Evolutionary conservation across 2,888 invertebrate genomes (phyloP).

Genomic region (Thalpophila matura): DNA sequence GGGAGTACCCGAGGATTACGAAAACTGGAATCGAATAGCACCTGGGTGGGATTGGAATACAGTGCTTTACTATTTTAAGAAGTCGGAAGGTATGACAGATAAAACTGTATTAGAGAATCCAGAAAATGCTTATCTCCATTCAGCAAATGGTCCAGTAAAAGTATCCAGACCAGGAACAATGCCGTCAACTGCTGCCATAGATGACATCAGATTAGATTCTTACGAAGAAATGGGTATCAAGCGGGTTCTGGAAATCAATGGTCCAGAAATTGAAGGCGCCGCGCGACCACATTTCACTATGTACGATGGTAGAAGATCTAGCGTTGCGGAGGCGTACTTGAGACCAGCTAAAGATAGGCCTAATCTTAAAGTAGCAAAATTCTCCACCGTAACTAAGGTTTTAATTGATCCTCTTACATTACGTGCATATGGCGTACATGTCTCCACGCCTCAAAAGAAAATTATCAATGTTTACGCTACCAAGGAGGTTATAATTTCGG

Average conservation of each 20-base stretch:
- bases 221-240: slow-evolving; percentile 75
- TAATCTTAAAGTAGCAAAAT: slow-evolving; percentile 79
- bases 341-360: slow-evolving; percentile 69
- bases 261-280: slow-evolving; percentile 68
- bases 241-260: slow-evolving; percentile 72
- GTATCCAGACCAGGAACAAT: slow-evolving; percentile 70
- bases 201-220: slow-evolving; percentile 68
- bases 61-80: slow-evolving; percentile 74
- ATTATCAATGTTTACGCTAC: slow-evolving; percentile 71
- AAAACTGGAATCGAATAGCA: slow-evolving; percentile 70
- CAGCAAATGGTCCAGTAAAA: slow-evolving; percentile 73
- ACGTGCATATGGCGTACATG: slow-evolving; percentile 76
- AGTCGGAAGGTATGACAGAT: slow-evolving; percentile 77
- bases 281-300: slow-evolving; percentile 74
- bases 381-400: slow-evolving; percentile 76
- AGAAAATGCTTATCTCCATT: slow-evolving; percentile 69
- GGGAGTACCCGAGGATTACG: slow-evolving; percentile 74
- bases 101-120: slow-evolving; percentile 64
- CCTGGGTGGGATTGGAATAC: slow-evolving; percentile 77
- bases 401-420: slow-evolving; percentile 71
- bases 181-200: slow-evolving; percentile 61
- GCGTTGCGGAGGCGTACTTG: slow-evolving; percentile 82
- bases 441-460: slow-evolving; percentile 66
- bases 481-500: slow-evolving; percentile 81
- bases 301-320: slow-evolving; percentile 78